Base-by-base conservation (phyloP, 2,113 vertebrate genomes). In the Oryzias curvinotus region DNA sequence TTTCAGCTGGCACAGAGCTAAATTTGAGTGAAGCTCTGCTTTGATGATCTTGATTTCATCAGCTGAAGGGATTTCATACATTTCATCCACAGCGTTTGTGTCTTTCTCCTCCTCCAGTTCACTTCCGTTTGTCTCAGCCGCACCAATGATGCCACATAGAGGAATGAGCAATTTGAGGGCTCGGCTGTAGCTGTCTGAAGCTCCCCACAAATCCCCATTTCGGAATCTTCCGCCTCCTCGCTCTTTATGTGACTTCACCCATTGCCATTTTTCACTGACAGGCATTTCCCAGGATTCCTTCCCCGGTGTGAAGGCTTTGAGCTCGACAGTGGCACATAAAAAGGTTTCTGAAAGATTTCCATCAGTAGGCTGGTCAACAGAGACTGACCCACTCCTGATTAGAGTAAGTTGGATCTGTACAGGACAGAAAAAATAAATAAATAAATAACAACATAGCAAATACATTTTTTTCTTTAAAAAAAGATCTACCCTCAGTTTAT, bases 1-100 rank as follows among this genome's bases (percentile, higher is more conserved):
- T 70, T 91, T 90, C 23, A 96, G 86, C 81, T 97, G 95, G 62
- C 95, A 96, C 50, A 95, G 87, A 0, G 95, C 94, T 47, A 96
- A 60, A 79, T 96, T 96, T 46, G 93, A 92, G 52, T 96, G 91
- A 10, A 97, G 90, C 26, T 88, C 88, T 2, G 91, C 91, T 78
- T 90, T 92, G 5, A 84, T 69, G 21, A 61, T 87, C 62, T 55
- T 85, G 25, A 90, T 87, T 49, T 94, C 92, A 13, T 58, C 43
- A 5, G 57, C 71, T 7, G 85, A 81, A 5, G 80, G 68, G 44
- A 64, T 57, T 2, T 43, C 25, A 4, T 59, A 49, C 1, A 45
- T 53, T 62, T 53, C 13, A 1, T 79, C 75, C 25, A 7, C 21
- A 14, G 17, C 3, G 41, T 51, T 17, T 19, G 49, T 15, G 36